Percentiles rank a stretch among this genome's conserved stretches.
Evolutionary conservation across 2,888 invertebrate species (phyloP).

Genomic region (Agriopis marginaria): DNA sequence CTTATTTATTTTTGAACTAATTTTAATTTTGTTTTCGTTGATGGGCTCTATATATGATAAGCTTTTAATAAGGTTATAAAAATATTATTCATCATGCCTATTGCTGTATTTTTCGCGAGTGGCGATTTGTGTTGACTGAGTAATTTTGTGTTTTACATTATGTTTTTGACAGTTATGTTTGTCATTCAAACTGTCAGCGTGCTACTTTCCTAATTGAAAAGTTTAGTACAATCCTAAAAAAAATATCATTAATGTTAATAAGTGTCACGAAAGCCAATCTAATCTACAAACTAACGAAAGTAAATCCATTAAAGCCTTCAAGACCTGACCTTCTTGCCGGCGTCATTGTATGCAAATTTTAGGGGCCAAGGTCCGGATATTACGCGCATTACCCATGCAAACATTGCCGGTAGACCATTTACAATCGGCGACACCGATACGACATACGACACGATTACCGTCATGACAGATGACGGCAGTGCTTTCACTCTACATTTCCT

Average conservation of each 20-base stretch:
- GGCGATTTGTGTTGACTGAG: too few relatives aligned
- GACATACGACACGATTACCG: not conserved
- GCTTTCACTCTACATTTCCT: too few relatives aligned
- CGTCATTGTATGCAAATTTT: constrained; percentile 48
- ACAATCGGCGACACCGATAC: constrained; percentile 6
- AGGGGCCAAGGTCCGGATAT: constrained; percentile 44
- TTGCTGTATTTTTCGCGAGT: too few relatives aligned
- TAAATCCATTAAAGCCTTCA: constrained; percentile 12
- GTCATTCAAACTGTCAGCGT: too few relatives aligned
- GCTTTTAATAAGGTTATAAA: too few relatives aligned
- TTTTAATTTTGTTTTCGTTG: too few relatives aligned
- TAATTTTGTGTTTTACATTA: too few relatives aligned
- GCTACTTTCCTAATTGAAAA: not conserved
- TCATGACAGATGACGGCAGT: too few relatives aligned
- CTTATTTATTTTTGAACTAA: too few relatives aligned
- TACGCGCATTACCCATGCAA: constrained; percentile 37
- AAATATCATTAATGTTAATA: not conserved
- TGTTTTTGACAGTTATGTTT: too few relatives aligned
- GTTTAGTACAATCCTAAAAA: not conserved
- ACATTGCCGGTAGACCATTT: constrained; percentile 14
- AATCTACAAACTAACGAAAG: constrained; percentile 24
- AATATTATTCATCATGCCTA: too few relatives aligned
- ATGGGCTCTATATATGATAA: too few relatives aligned
- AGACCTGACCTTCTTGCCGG: constrained; percentile 27
- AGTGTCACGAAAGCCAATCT: constrained; percentile 12